Evolutionary conservation across 2,113 vertebrate species (phyloP).

Genomic region (Archocentrus centrarchus): DNA sequence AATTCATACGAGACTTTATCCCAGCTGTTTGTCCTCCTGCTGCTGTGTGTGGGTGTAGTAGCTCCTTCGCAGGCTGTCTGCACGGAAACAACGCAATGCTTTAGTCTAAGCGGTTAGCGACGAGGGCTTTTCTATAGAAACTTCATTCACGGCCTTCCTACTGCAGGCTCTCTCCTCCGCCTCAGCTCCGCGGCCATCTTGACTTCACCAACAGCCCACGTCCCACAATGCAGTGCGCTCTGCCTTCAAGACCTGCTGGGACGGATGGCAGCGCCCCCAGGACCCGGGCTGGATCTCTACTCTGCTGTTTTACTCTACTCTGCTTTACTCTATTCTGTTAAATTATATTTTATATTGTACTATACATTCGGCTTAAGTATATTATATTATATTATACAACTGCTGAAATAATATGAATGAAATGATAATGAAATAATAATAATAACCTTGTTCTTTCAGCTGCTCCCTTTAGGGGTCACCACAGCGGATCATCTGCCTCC

Average conservation of each 20-base stretch:
- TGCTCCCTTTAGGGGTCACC: too few species aligned
- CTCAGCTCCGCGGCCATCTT: slow-evolving; percentile 82
- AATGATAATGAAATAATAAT: too few species aligned
- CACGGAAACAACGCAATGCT: neutral
- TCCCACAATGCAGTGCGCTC: slow-evolving; percentile 79
- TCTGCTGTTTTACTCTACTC: too few species aligned
- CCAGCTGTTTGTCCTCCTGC: slow-evolving; percentile 64
- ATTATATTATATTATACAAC: too few species aligned
- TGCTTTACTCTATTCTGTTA: too few species aligned
- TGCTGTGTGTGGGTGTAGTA: slow-evolving; percentile 41
- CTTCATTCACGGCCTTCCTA: slow-evolving; percentile 76
- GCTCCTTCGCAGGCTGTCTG: slow-evolving; percentile 32
- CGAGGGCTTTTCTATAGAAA: slow-evolving; percentile 46
- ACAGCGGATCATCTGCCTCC: too few species aligned
- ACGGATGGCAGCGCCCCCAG: slow-evolving; percentile 10
- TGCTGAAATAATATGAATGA: too few species aligned
- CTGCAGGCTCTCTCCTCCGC: slow-evolving; percentile 71
- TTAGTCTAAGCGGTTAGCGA: neutral
- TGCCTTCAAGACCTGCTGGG: slow-evolving; percentile 23
- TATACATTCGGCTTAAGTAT: too few species aligned
- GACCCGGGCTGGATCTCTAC: slow-evolving; percentile 41
- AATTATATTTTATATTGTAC: neutral
- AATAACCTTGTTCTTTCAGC: too few species aligned
- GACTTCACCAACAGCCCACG: slow-evolving; percentile 69
- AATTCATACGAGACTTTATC: slow-evolving; percentile 84